Evolutionary conservation across 2,888 invertebrate genomes (phyloP).

Genomic region (Heliothis peltigera): DNA sequence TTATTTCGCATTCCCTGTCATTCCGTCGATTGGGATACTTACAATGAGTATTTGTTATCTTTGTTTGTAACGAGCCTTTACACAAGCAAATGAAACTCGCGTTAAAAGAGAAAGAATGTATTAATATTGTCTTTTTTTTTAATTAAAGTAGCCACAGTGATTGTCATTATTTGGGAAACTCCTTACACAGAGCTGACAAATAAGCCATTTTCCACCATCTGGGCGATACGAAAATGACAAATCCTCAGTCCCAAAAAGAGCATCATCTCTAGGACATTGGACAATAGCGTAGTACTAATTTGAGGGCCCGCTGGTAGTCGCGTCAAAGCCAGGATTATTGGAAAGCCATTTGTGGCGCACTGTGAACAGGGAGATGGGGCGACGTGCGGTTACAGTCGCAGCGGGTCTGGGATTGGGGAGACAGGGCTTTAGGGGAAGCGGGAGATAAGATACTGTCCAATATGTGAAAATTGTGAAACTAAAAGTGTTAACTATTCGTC

Average conservation of each 20-base stretch:
- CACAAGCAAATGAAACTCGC: too few relatives aligned
- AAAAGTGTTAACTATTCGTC: too few relatives aligned
- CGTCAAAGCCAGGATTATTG: slow-evolving; percentile 76
- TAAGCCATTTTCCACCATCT: not conserved
- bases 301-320: slow-evolving; percentile 53
- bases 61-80: too few relatives aligned
- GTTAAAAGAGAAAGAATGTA: too few relatives aligned
- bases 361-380: slow-evolving; percentile 42
- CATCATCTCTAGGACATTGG: slow-evolving; percentile 26
- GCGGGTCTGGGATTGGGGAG: slow-evolving; percentile 18
- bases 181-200: not conserved
- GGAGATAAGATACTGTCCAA: not conserved
- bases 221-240: not conserved
- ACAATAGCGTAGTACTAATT: slow-evolving; percentile 56
- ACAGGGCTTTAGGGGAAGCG: not conserved
- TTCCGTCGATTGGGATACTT: too few relatives aligned
- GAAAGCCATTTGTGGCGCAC: slow-evolving; percentile 76
- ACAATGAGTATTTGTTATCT: too few relatives aligned
- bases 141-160: too few relatives aligned
- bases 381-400: slow-evolving; percentile 34
- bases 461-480: too few relatives aligned
- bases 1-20: too few relatives aligned
- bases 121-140: too few relatives aligned
- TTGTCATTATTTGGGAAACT: too few relatives aligned
- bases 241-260: slow-evolving; percentile 33